These are phyloP conservation scores for Morbakka virulenta DNA, from an alignment of 30 jellyfish, hydroid and myxozoan genomes.

Conservation along the genomic window DNA sequence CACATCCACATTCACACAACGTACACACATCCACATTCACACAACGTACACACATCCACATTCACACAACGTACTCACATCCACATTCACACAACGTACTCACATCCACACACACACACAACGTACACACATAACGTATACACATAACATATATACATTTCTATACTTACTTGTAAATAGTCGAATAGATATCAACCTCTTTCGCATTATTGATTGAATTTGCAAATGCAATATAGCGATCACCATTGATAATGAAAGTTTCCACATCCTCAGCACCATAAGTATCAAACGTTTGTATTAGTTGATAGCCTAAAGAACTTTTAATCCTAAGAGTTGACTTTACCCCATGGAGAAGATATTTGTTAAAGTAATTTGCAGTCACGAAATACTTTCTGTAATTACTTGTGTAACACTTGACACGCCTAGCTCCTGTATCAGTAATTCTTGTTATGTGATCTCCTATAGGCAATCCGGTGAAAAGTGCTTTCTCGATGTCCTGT, in stretches of 20 bases:
- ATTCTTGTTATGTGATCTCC: constrained; percentile 17
- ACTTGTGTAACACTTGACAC: constrained; percentile 56
- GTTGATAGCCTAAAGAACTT: constrained; percentile 44
- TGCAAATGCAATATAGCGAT: constrained; percentile 63
- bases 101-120: neutral
- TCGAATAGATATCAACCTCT: constrained; percentile 67
- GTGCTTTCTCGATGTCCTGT: constrained; percentile 19
- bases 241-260: constrained; percentile 49
- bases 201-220: constrained; percentile 57
- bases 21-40: too few relatives aligned
- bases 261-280: constrained; percentile 93
- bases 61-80: too few relatives aligned
- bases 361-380: constrained; percentile 63
- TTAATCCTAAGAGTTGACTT: constrained; percentile 57
- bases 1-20: too few relatives aligned
- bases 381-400: constrained; percentile 41
- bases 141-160: neutral
- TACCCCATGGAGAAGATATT: constrained; percentile 16
- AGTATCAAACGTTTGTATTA: constrained; percentile 66
- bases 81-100: too few relatives aligned
- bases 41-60: too few relatives aligned
- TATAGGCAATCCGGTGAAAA: constrained; percentile 38
- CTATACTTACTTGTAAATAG: constrained; percentile 75
- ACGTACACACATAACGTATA: too few relatives aligned
- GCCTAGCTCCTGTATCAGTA: constrained; percentile 67